Conservation (phyloP, 2,113 vertebrate genomes). For the Actenoides hombroni region DNA sequence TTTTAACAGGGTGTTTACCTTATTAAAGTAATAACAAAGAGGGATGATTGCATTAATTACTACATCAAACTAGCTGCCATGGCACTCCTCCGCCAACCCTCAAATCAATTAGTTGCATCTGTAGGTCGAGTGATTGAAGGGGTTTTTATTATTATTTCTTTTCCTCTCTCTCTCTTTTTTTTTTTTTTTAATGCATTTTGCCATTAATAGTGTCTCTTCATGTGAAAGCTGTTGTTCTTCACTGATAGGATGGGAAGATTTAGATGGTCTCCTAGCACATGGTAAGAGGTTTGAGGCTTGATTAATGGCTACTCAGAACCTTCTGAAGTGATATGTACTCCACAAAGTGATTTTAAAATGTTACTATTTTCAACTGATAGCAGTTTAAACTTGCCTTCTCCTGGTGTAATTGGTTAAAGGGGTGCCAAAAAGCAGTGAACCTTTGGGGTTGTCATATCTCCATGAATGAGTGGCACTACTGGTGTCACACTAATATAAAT, state of each 20-base stretch:
- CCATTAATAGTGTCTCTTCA: conserved; percentile 17
- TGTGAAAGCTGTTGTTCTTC: conserved; percentile 45
- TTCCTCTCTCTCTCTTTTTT: not conserved
- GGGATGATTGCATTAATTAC: conserved; percentile 30
- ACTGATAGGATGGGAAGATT: conserved; percentile 31
- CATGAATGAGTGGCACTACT: not conserved
- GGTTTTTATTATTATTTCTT: conserved; percentile 14
- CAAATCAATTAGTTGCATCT: conserved; percentile 61
- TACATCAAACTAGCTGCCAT: conserved; percentile 9
- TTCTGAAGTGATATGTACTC: conserved; percentile 9
- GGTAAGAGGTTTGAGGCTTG: conserved; percentile 31
- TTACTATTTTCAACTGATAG: not conserved
- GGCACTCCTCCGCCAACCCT: not conserved
- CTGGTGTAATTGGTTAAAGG: not conserved
- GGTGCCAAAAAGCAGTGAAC: not conserved
- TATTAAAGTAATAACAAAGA: conserved; percentile 52
- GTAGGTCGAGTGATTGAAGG: conserved; percentile 16
- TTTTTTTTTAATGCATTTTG: conserved; percentile 21
- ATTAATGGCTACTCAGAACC: conserved; percentile 39
- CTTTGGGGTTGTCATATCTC: not conserved
- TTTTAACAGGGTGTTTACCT: conserved; percentile 61
- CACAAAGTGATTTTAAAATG: conserved; percentile 52
- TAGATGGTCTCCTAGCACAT: not conserved
- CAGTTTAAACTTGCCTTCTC: not conserved
- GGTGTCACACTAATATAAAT: not conserved